Evolutionary conservation across 2,113 vertebrate species (phyloP), one percentile per base, ranked within the genome.

Genomic region (Psittacara wagleri): DNA sequence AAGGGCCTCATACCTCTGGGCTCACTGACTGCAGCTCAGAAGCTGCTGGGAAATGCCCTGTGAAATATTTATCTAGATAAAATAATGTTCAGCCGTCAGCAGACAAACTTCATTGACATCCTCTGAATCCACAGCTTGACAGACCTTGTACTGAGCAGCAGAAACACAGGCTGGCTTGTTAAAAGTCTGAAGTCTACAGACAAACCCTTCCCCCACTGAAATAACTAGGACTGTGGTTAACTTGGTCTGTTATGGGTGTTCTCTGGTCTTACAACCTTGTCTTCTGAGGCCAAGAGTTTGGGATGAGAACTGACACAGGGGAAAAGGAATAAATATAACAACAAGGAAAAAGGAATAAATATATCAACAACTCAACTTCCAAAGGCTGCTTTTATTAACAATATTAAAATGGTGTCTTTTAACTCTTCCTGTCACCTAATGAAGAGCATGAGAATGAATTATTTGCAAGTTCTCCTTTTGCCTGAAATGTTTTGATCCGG

Each of bases 1-100:
- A 70, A 86, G 54, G 78, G 59, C 83, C 49, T 90, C 49, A 2
- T 57, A 37, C 73, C 62, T 94, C 78, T 3, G 0, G 48, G 43
- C 44, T 90, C 70, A 85, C 49, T 1, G 1, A 67, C 59, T 86
- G 68, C 41, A 86, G 59, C 59, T 86, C 63, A 67, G 88, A 92
- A 95, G 90, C 76, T 88, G 83, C 59, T 92, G 80, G 68, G 79
- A 90, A 96, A 80, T 74, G 64, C 79, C 75, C 79, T 62, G 54
- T 64, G 59, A 94, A 92, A 92, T 51, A 54, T 94, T 88, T 80
- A 67, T 81, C 64, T 80, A 67, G 75, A 83, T 92, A 81, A 86
- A 93, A 90, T 74, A 70, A 46, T 49, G n/a, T 88, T 88, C 59
- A 88, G 59, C 79, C 9, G 0, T 88, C 86, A 92, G 79, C 86